phyloP scores from a whole-genome alignment of 2,797 vertebrate genomes.

The Erithacus rubecula region DNA sequence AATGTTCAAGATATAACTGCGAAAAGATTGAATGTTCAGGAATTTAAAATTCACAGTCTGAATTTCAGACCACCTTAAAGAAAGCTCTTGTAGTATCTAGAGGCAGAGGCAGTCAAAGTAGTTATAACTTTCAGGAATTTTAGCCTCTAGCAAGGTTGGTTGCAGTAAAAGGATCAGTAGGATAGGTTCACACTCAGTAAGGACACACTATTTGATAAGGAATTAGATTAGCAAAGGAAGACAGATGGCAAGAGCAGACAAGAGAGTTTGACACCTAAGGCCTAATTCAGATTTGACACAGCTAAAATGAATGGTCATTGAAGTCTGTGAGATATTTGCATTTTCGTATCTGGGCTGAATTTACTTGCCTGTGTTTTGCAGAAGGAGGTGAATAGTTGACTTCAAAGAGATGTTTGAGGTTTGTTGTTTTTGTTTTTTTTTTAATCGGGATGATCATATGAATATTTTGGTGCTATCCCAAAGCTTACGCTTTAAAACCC shows the following conservation, averaged over 20 bases:
- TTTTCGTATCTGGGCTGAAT: not conserved
- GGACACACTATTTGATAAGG: not conserved
- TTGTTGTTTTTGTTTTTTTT: not conserved
- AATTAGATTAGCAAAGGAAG: constrained; percentile 38
- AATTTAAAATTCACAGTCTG: not conserved
- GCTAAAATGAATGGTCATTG: not conserved
- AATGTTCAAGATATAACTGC: not conserved
- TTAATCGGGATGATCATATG: not conserved
- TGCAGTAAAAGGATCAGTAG: not conserved
- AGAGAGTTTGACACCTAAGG: constrained; percentile 36
- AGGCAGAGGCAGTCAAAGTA: not conserved
- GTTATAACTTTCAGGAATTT: constrained; percentile 41
- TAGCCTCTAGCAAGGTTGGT: constrained; percentile 21
- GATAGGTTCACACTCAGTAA: not conserved
- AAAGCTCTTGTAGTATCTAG: not conserved
- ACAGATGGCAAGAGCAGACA: constrained; percentile 32
- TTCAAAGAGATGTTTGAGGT: not conserved
- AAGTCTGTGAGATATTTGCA: not conserved
- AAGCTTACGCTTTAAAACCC: not conserved
- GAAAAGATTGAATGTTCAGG: not conserved
- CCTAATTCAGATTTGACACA: constrained; percentile 12
- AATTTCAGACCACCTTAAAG: constrained; percentile 21
- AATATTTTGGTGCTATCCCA: not conserved
- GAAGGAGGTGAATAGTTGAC: not conserved
- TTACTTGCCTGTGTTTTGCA: not conserved